These are phyloP conservation scores for Panagrolaimus sp. DNA, from an alignment of 1,140 invertebrate genomes.

Conservation along the genomic window DNA sequence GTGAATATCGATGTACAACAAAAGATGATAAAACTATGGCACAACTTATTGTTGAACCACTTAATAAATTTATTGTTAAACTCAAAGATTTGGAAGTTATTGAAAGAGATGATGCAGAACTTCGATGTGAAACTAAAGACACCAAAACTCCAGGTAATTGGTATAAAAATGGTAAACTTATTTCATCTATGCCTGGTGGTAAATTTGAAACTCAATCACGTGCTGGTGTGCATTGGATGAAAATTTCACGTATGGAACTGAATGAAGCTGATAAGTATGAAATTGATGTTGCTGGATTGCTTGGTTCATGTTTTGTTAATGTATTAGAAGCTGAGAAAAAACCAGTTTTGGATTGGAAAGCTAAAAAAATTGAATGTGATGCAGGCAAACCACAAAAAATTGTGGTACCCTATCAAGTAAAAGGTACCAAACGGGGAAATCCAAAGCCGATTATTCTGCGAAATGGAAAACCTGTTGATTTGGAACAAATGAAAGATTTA, in stretches of 20 bases:
- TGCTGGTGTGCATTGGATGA: slow-evolving; percentile 51
- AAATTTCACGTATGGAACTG: slow-evolving; percentile 58
- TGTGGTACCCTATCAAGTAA: slow-evolving; percentile 53
- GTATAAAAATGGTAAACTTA: slow-evolving; percentile 54
- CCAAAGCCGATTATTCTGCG: slow-evolving; percentile 50
- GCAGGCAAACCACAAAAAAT: slow-evolving; percentile 53
- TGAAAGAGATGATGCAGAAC: slow-evolving; percentile 51
- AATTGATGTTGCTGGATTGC: slow-evolving; percentile 53
- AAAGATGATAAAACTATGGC: slow-evolving; percentile 58
- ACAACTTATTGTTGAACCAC: slow-evolving; percentile 56
- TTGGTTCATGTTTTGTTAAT: slow-evolving; percentile 44
- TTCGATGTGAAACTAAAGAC: slow-evolving; percentile 57
- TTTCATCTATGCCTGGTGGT: slow-evolving; percentile 56
- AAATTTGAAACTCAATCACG: slow-evolving; percentile 55
- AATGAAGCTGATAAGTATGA: slow-evolving; percentile 56
- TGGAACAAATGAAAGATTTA: slow-evolving; percentile 47
- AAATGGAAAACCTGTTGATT: slow-evolving; percentile 56
- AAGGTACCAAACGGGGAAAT: slow-evolving; percentile 56
- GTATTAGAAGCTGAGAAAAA: slow-evolving; percentile 53
- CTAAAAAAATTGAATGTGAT: slow-evolving; percentile 56
- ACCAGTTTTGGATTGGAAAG: slow-evolving; percentile 55
- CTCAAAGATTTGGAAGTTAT: slow-evolving; percentile 52
- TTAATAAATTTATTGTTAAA: slow-evolving; percentile 55
- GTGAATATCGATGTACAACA: slow-evolving; percentile 74
- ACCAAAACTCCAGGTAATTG: slow-evolving; percentile 54